These are phyloP conservation scores for Lottia scabra DNA, from an alignment of 2,888 invertebrate genomes.

Conservation along the genomic window DNA sequence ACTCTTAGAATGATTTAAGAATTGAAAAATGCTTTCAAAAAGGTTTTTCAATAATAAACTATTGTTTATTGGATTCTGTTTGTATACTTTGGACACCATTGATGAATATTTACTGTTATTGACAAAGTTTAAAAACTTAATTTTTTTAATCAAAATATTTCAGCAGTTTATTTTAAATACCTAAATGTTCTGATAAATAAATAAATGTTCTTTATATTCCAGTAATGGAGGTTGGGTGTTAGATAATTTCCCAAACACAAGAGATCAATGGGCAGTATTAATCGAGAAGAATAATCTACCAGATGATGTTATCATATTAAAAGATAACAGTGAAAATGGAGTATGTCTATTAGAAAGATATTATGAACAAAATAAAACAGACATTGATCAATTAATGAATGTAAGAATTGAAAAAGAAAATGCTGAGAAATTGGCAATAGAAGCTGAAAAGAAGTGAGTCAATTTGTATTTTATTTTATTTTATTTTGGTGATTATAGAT, in stretches of 20 bases:
- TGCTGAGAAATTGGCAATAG: conserved; percentile 41
- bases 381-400: conserved; percentile 54
- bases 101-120: too few species aligned
- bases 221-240: conserved; percentile 68
- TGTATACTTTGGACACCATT: too few species aligned
- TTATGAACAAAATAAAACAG: conserved; percentile 54
- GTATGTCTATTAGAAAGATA: conserved; percentile 59
- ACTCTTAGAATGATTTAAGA: too few species aligned
- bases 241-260: conserved; percentile 66
- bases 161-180: too few species aligned
- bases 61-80: too few species aligned
- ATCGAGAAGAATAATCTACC: conserved; percentile 64
- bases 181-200: too few species aligned
- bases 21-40: too few species aligned
- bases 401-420: conserved; percentile 52
- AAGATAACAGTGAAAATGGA: conserved; percentile 57
- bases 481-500: too few species aligned
- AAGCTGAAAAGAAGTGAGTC: conserved; percentile 59
- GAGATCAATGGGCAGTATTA: conserved; percentile 66
- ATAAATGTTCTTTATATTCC: conserved; percentile 3
- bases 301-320: conserved; percentile 65
- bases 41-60: too few species aligned
- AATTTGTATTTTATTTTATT: neutral
- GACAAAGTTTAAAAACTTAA: too few species aligned
- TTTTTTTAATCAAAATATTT: too few species aligned